These are phyloP conservation scores for Melanotaenia parkinsoni DNA, from an alignment of 2,797 vertebrate species.

Conservation along the genomic window DNA sequence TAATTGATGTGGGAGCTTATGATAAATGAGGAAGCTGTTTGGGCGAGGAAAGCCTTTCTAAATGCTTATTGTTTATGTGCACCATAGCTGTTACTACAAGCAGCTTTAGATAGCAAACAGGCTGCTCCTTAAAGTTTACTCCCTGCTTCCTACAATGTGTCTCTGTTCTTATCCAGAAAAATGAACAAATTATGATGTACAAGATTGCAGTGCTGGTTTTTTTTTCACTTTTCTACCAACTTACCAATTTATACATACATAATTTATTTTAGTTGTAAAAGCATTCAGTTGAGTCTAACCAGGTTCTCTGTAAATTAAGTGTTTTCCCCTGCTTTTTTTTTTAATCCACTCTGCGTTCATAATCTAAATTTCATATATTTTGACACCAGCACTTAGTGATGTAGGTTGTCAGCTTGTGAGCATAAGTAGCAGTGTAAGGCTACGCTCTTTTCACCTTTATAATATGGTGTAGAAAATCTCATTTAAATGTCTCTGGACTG, in stretches of 20 bases:
- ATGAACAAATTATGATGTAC: constrained; percentile 19
- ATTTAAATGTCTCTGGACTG: constrained; percentile 29
- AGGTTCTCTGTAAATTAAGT: constrained; percentile 41
- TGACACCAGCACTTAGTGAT: constrained; percentile 23
- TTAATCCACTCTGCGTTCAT: constrained; percentile 22
- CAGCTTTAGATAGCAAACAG: constrained; percentile 7
- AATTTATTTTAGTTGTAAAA: constrained; percentile 53
- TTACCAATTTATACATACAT: constrained; percentile 41
- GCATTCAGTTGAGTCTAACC: constrained; percentile 40
- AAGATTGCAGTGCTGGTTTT: constrained; percentile 32
- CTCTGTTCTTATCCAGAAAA: constrained; percentile 25
- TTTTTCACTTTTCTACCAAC: constrained; percentile 31
- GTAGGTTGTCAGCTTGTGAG: constrained; percentile 35
- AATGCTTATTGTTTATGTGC: constrained; percentile 20
- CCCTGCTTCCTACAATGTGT: neutral
- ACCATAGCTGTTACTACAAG: constrained; percentile 13
- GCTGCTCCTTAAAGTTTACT: constrained; percentile 21
- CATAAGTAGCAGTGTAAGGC: neutral
- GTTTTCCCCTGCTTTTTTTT: constrained; percentile 16
- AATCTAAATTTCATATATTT: constrained; percentile 48
- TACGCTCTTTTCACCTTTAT: neutral
- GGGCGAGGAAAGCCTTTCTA: constrained; percentile 22
- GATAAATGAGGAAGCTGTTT: constrained; percentile 48
- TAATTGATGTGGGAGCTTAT: constrained; percentile 47
- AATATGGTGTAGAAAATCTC: neutral